Evolutionary conservation across 2,113 vertebrate genomes (phyloP).

Genomic region (Hystrix brachyura): DNA sequence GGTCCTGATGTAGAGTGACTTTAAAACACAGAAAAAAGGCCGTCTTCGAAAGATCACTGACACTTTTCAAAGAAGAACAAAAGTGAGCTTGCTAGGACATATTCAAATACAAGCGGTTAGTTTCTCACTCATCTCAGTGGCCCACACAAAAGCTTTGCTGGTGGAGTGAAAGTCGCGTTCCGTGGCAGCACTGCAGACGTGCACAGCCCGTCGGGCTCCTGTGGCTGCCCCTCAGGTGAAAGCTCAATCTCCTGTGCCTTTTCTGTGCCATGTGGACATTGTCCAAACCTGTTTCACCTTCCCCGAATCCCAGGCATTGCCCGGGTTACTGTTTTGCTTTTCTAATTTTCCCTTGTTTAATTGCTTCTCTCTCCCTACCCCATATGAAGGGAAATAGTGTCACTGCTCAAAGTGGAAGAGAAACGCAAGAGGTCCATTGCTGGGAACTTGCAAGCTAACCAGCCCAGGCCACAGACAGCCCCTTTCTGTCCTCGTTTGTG

Average conservation of each 20-base stretch:
- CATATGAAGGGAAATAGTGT: constrained; percentile 87
- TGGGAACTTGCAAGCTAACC: constrained; percentile 87
- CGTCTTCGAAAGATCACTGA: constrained; percentile 48
- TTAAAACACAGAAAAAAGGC: constrained; percentile 70
- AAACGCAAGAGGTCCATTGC: constrained; percentile 85
- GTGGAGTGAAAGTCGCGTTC: constrained; percentile 41
- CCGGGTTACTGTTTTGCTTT: constrained; percentile 60
- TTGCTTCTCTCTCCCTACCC: constrained; percentile 79
- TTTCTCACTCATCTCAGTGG: constrained; percentile 79
- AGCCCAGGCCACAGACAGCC: constrained; percentile 83
- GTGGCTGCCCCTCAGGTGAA: constrained; percentile 68
- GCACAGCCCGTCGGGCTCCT: neutral
- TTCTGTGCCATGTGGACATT: constrained; percentile 58
- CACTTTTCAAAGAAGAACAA: constrained; percentile 76
- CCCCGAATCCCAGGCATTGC: constrained; percentile 29
- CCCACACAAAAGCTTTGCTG: constrained; percentile 74
- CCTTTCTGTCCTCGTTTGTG: constrained; percentile 91
- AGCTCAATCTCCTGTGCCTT: constrained; percentile 35
- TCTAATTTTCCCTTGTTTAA: constrained; percentile 81
- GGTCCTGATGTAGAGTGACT: constrained; percentile 39
- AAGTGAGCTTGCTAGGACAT: constrained; percentile 74
- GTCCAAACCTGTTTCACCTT: constrained; percentile 29
- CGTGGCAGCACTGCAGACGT: neutral
- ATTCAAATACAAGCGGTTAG: constrained; percentile 56
- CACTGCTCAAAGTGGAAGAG: constrained; percentile 82